Percentiles rank a stretch among this genome's conserved stretches.
Evolutionary conservation across 2,888 invertebrate genomes (phyloP).

Genomic region (Lottia scabra): DNA sequence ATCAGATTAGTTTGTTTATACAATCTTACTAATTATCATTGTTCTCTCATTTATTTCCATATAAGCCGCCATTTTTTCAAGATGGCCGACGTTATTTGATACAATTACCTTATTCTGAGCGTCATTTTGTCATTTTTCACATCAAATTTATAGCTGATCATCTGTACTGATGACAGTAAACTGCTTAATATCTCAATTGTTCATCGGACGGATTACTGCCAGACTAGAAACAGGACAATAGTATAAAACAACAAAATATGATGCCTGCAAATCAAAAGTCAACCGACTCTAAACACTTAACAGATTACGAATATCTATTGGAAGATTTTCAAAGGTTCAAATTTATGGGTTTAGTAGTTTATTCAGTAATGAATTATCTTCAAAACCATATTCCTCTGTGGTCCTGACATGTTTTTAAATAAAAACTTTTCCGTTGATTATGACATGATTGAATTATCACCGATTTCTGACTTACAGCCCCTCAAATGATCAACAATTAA

Average conservation of each 20-base stretch:
- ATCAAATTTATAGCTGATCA: neutral
- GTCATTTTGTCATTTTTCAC: constrained; percentile 3
- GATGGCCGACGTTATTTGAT: constrained; percentile 2
- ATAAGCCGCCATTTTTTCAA: neutral
- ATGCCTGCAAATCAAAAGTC: no score
- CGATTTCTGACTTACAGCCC: no score
- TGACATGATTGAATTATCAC: no score
- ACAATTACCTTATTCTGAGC: neutral
- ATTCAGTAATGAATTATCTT: no score
- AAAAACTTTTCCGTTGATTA: no score
- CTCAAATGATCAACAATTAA: no score
- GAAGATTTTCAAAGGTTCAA: no score
- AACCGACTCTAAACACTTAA: no score
- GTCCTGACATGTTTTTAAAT: no score
- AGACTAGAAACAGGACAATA: neutral
- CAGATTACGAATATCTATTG: no score
- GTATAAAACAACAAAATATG: neutral
- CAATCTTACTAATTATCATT: neutral
- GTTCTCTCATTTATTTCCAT: neutral
- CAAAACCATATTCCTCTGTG: no score
- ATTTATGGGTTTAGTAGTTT: no score
- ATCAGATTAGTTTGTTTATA: neutral
- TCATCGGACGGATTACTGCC: neutral
- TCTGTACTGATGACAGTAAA: neutral
- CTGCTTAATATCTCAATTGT: neutral